Evolutionary conservation across 2,797 vertebrate species (phyloP), one percentile per base, ranked within the genome.

Genomic region (Notolabrus celidotus): DNA sequence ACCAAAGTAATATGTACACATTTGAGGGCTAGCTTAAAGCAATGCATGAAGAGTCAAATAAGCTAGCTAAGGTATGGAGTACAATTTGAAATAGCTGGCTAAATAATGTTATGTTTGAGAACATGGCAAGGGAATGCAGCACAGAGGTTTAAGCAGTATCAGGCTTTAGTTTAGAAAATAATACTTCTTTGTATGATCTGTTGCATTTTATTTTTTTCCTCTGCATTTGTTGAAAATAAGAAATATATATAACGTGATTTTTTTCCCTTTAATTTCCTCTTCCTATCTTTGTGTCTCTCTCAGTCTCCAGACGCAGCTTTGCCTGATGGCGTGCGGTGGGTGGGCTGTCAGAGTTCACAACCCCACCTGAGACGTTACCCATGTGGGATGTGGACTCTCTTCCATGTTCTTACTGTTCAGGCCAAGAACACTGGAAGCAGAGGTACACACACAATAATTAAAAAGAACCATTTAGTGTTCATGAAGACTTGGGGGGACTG

Each of bases 351-450:
- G 87, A 96, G 98, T 25, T 96, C 95, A 0, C 88, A 94, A 45
- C 86, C 92, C 0, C 89, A 96, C 10, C 93, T 94, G 54, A 94
- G 97, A 39, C 93, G 96, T 47, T 99, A 95, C 51, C 97, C 97
- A 17, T 99, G 97, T 5, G 95, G 95, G 11, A 64, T 99, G 49
- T 99, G 98, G 97, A 94, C 93, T 5, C 86, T 99, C 39, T 99
- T 97, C 91, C 98, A 99, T 39, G 85, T 96, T 39, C 93, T 99
- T 74, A 97, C 97, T 0, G 93, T 96, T 23, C 95, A 96, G 80
- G 96, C 80, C 61, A 77, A 77, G 49, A 67, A 7, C 20, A 23
- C 7, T 9, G 54, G 45, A 19, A 55, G 39, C 39, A 68, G 86
- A 82, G 89, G 94, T 94, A 88, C 15, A 68, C 49, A 55, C 38